Evolutionary conservation across 2,797 vertebrate species (phyloP).

Genomic region (Anguilla pacifica): DNA sequence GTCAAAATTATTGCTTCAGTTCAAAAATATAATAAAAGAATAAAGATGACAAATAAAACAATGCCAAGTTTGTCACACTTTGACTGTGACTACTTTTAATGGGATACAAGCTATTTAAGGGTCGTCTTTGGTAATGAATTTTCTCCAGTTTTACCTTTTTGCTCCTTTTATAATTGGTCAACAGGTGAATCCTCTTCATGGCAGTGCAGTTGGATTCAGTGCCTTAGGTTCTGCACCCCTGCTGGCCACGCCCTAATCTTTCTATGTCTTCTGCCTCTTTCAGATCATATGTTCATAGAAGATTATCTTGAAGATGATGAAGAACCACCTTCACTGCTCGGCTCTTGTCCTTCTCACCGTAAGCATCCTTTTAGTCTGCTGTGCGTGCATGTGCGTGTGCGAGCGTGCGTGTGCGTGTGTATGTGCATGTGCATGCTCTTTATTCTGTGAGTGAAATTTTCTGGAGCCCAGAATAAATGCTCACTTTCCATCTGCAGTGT

Average conservation of each 20-base stretch:
- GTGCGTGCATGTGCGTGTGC: slow-evolving; percentile 7
- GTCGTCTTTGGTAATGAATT: neutral
- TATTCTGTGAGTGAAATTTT: neutral
- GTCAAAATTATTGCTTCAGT: neutral
- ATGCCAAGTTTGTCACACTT: neutral
- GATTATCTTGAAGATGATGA: slow-evolving; percentile 80
- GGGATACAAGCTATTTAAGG: neutral
- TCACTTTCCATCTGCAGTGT: neutral
- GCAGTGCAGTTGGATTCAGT: neutral
- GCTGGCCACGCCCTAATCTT: neutral
- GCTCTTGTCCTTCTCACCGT: slow-evolving; percentile 73
- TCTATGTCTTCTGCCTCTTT: slow-evolving; percentile 24
- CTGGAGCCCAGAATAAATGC: too few species aligned
- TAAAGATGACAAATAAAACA: neutral
- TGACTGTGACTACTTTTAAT: neutral
- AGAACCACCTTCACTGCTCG: slow-evolving; percentile 77
- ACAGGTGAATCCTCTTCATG: neutral
- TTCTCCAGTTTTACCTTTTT: neutral
- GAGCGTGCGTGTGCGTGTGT: neutral
- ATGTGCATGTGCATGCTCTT: neutral
- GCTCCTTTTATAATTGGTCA: neutral
- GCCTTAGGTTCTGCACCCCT: neutral
- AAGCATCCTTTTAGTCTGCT: slow-evolving; percentile 17
- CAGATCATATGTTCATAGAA: slow-evolving; percentile 79
- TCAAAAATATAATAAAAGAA: neutral